Base-by-base conservation (phyloP, 1,140 invertebrate genomes). In the Frieseomelitta varia region DNA sequence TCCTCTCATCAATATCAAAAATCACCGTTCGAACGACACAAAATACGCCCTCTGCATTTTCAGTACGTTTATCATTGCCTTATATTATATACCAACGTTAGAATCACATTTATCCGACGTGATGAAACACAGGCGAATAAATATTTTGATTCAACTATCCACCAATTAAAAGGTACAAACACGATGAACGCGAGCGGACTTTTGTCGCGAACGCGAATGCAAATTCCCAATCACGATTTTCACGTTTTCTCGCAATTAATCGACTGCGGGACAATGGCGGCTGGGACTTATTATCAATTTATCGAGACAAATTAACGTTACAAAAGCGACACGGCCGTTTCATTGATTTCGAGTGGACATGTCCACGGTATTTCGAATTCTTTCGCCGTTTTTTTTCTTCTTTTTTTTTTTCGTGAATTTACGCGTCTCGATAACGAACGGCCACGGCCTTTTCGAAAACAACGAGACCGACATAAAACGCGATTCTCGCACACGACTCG, bases 221-320 rank as follows among this genome's bases (percentile, higher is more conserved):
- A 74, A 74, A 74, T 74, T 74, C 56, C 21, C 73, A 56, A 12
- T 8, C 47, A 14, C 19, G 19, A 21, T 30, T 30, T 15, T 30
- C n/a, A 12, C 12, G 27, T 74, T 24, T 10, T 27, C 51, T 17
- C 21, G 30, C 30, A 34, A 51, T 34, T 34, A 24, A 55, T 19
- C 15, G 53, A 24, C 6, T 21, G 12, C 11, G 27, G 12, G n/a
- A n/a, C 55, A 75, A 58, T 75, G 24, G 24, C n/a, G n/a, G 14
- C 30, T 12, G 61, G 61, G 24, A 65, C 72, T 81, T 81, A 76
- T 81, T 75, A 76, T 76, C 51, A 67, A 81, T 81, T 76, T 81
- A 81, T 81, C 34, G 53, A 67, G 76, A 81, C 61, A 63, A 81
- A 81, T 81, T 67, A 75, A 47, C 47, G 71, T 58, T 61, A 34